Percentiles rank a stretch among this genome's conserved stretches.
Conservation (phyloP, 1,140 invertebrate species). For the Ephestia elutella region DNA sequence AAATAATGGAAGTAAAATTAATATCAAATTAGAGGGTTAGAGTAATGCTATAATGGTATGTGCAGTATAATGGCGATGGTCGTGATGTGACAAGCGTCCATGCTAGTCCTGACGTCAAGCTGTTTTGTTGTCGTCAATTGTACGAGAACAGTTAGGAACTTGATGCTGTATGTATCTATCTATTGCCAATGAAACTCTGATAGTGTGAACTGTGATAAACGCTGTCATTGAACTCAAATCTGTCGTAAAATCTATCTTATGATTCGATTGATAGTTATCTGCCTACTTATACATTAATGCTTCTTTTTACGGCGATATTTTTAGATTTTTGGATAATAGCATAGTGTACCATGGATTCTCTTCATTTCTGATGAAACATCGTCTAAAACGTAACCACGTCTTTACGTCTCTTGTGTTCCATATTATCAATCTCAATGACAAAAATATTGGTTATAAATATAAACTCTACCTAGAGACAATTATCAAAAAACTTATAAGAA, state of each 20-base stretch:
- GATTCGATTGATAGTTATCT: background rate
- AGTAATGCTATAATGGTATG: constrained; percentile 60
- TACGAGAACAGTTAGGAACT: background rate
- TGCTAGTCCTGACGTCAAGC: constrained; percentile 9
- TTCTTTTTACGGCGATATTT: too few relatives aligned
- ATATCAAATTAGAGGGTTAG: constrained; percentile 64
- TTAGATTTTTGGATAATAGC: too few relatives aligned
- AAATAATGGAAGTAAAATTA: constrained; percentile 68
- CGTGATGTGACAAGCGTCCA: constrained; percentile 30
- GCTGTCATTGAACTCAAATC: background rate
- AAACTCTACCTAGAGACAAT: too few relatives aligned
- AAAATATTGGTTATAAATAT: too few relatives aligned
- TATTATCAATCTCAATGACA: too few relatives aligned
- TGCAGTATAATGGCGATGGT: constrained; percentile 45
- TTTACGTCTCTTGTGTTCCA: too few relatives aligned
- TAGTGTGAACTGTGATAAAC: background rate
- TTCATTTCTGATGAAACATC: too few relatives aligned
- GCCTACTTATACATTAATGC: too few relatives aligned
- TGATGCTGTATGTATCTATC: background rate
- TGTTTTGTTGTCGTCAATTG: background rate
- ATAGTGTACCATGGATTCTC: too few relatives aligned
- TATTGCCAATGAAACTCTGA: background rate
- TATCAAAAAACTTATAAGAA: too few relatives aligned
- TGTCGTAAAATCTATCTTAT: background rate
- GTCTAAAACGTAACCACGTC: too few relatives aligned